Percentiles rank a stretch among this genome's conserved stretches.
Conservation (phyloP, 2,113 vertebrate genomes). For the Hystrix cristata region DNA sequence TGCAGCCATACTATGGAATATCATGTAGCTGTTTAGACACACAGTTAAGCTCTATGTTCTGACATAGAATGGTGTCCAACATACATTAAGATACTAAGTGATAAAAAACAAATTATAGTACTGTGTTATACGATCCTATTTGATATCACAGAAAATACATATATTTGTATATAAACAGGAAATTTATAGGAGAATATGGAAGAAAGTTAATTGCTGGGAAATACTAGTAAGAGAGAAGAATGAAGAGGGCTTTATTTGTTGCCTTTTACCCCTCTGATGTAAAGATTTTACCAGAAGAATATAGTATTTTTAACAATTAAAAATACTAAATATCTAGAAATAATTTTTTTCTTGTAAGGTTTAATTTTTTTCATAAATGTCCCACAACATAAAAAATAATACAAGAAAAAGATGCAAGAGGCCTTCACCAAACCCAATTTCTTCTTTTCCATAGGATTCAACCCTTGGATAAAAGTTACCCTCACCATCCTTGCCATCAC, state of each 20-base stretch:
- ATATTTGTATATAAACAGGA: slow-evolving; percentile 39
- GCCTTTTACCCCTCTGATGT: not conserved
- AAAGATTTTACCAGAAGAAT: slow-evolving; percentile 28
- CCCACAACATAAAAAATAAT: slow-evolving; percentile 17
- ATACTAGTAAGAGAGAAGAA: not conserved
- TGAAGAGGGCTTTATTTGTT: not conserved
- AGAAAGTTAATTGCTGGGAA: slow-evolving; percentile 57
- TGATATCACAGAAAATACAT: not conserved
- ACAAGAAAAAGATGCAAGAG: not conserved
- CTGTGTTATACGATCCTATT: slow-evolving; percentile 13
- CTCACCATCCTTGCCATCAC: not conserved
- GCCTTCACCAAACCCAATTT: not conserved
- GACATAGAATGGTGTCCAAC: slow-evolving; percentile 8
- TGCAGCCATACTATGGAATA: not conserved
- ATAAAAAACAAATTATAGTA: slow-evolving; percentile 28
- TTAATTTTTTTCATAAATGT: slow-evolving; percentile 15
- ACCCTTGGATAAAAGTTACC: not conserved
- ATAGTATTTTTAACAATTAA: not conserved
- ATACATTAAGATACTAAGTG: not conserved
- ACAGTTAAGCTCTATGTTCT: not conserved
- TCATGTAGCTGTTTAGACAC: slow-evolving; percentile 60
- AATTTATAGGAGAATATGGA: not conserved
- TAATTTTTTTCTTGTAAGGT: slow-evolving; percentile 27
- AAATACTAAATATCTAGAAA: slow-evolving; percentile 9
- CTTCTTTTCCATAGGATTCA: not conserved